Base-by-base conservation (phyloP, 1,140 invertebrate genomes). In the Drosophila oshimai region DNA sequence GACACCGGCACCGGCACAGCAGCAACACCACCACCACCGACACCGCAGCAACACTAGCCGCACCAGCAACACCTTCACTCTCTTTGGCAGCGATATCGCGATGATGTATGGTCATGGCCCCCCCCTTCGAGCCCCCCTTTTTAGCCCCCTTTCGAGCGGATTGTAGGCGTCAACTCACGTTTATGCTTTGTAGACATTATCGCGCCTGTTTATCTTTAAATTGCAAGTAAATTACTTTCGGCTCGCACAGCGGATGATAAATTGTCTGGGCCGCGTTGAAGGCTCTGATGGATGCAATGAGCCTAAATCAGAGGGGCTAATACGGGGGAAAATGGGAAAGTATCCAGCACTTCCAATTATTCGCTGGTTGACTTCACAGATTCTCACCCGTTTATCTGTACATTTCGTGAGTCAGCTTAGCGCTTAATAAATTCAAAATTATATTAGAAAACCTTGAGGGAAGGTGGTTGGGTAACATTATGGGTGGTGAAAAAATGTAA, bases 91-190 rank as follows among this genome's bases (percentile, higher is more conserved):
- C 80, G 64, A 74, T 84, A 78, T 70, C 68, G 53, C 74, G 79
- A 84, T 84, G 79, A 84, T 84, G 79, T 84, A 84, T 84, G 74
- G 74, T 65, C 78, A 49, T 77, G 58, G 49, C 34, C 17, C 36
- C 15, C 37, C 22, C 10, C 31, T 20, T 6, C 18, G 12, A 41
- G 18, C 33, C 51, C 34, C 12, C n/a, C 22, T 31, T 31, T 12
- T 7, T 7, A 6, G 4, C n/a, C 45, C 58, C 62, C 41, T 9
- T 29, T 37, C 41, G n/a, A n/a, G 12, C 50, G 64, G 71, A 84
- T 89, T 89, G 86, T 89, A 89, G 86, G 86, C 86, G 86, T 89
- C 79, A 89, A 89, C 86, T 89, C 86, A 89, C 86, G 86, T 89
- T 89, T 89, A 89, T 89, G 75, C 74, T 89, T 89, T 89, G 84